These are phyloP conservation scores for Enteromius thamalakanensis DNA, from an alignment of 2,797 vertebrate genomes.

Conservation along the genomic window DNA sequence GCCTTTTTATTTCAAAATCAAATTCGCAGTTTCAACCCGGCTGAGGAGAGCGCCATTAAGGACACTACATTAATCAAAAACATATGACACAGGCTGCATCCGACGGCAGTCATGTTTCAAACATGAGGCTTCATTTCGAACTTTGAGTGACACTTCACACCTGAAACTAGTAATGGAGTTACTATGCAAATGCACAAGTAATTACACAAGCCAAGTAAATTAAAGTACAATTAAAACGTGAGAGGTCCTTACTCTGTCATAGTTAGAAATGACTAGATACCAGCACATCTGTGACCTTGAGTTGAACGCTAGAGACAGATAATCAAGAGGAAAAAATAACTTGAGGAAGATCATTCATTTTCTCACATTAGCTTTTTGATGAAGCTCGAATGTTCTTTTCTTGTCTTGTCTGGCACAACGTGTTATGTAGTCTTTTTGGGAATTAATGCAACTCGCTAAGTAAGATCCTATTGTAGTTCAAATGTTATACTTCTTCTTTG, in stretches of 20 bases:
- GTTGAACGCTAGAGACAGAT: slow-evolving; percentile 51
- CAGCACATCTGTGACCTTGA: slow-evolving; percentile 50
- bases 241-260: slow-evolving; percentile 70
- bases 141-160: slow-evolving; percentile 50
- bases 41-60: slow-evolving; percentile 30
- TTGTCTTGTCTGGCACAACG: slow-evolving; percentile 71
- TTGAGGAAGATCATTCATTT: slow-evolving; percentile 54
- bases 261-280: slow-evolving; percentile 54
- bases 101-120: slow-evolving; percentile 12
- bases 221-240: slow-evolving; percentile 58
- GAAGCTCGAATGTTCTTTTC: slow-evolving; percentile 64
- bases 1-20: neutral
- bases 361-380: slow-evolving; percentile 61
- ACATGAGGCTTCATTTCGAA: slow-evolving; percentile 35
- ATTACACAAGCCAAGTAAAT: slow-evolving; percentile 73
- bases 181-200: slow-evolving; percentile 68
- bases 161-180: slow-evolving; percentile 59
- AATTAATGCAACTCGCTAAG: slow-evolving; percentile 78
- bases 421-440: slow-evolving; percentile 74
- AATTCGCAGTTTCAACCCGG: slow-evolving; percentile 14
- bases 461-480: slow-evolving; percentile 80
- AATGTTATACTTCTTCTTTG: slow-evolving; percentile 80
- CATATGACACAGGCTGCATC: neutral
- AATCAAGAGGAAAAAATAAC: slow-evolving; percentile 59
- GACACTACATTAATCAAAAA: slow-evolving; percentile 36